A percentile compares a stretch with the other conserved stretches of the same genome.
phyloP scores from a whole-genome alignment of 2,888 invertebrate genomes.

The Ectemnius continuus region DNA sequence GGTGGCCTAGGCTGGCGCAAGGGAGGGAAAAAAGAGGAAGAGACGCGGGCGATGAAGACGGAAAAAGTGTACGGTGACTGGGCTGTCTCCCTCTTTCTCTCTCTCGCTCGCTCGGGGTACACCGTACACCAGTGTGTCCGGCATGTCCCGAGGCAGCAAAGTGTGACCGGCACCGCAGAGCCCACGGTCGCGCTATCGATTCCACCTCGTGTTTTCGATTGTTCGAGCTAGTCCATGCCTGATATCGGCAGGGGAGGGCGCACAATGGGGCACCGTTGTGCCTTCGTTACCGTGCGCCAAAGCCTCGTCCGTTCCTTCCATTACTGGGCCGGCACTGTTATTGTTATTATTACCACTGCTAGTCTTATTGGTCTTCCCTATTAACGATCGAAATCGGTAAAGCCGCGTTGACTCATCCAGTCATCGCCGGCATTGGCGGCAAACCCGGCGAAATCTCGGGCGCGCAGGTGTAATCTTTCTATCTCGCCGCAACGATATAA shows the following conservation, averaged over 20 bases:
- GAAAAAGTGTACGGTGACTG: constrained; percentile 40
- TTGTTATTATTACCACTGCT: constrained; percentile 50
- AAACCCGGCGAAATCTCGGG: background rate
- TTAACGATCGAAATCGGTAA: constrained; percentile 58
- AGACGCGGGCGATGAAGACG: constrained; percentile 1
- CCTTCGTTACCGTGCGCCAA: constrained; percentile 41
- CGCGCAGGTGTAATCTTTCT: no score
- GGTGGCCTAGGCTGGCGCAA: constrained; percentile 23
- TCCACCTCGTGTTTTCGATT: constrained; percentile 59
- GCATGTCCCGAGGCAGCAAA: constrained; percentile 51
- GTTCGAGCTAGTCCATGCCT: constrained; percentile 67
- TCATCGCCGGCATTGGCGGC: constrained; percentile 50
- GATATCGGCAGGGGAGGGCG: constrained; percentile 46
- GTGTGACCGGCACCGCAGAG: constrained; percentile 44
- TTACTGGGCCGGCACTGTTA: constrained; percentile 37
- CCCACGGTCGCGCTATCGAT: constrained; percentile 40
- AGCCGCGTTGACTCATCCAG: constrained; percentile 43
- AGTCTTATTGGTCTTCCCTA: constrained; percentile 50
- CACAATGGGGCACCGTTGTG: constrained; percentile 58
- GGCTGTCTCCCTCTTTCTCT: no score
- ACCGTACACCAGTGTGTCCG: constrained; percentile 8
- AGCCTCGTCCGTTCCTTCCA: constrained; percentile 44
- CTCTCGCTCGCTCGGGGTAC: constrained; percentile 6
- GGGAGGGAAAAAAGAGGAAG: constrained; percentile 14
- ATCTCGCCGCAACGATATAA: no score